These are phyloP conservation scores for Amphiprion clarkii DNA, from an alignment of 2,797 vertebrate species.

Conservation along the genomic window DNA sequence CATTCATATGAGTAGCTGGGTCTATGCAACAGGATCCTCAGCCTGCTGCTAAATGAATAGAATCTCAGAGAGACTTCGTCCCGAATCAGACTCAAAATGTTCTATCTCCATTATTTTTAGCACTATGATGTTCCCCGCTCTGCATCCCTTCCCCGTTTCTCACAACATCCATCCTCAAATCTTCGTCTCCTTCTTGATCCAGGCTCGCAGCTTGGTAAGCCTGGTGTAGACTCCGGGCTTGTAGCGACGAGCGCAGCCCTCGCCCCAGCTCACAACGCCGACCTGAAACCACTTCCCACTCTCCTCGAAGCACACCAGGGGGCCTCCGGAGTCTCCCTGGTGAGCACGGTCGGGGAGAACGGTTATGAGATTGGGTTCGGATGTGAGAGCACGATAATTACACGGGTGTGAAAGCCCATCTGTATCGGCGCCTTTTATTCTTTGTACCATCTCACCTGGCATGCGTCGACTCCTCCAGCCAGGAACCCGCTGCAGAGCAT, in stretches of 20 bases:
- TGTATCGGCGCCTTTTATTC: not conserved
- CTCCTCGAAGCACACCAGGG: slow-evolving; percentile 85
- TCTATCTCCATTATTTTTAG: slow-evolving; percentile 49
- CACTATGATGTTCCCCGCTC: slow-evolving; percentile 24
- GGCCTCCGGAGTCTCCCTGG: slow-evolving; percentile 89
- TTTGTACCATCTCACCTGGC: slow-evolving; percentile 81
- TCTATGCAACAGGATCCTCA: slow-evolving; percentile 33
- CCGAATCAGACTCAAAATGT: slow-evolving; percentile 54
- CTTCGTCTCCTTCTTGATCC: slow-evolving; percentile 74
- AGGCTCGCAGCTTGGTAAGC: slow-evolving; percentile 82
- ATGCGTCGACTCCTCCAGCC: slow-evolving; percentile 85
- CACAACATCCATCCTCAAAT: slow-evolving; percentile 69
- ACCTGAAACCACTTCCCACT: slow-evolving; percentile 88
- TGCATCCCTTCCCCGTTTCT: slow-evolving; percentile 21
- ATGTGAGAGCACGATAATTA: slow-evolving; percentile 46
- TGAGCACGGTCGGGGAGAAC: slow-evolving; percentile 14
- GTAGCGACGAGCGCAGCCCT: slow-evolving; percentile 86
- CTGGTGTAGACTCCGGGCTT: slow-evolving; percentile 87
- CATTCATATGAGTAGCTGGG: slow-evolving; percentile 46
- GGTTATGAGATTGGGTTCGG: slow-evolving; percentile 40
- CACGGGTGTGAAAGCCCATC: slow-evolving; percentile 28
- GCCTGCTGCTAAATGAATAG: slow-evolving; percentile 41
- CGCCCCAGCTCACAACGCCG: slow-evolving; percentile 89
- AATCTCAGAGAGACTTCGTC: slow-evolving; percentile 35
- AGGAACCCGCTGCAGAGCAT: slow-evolving; percentile 89